Conservation (phyloP, 2,888 invertebrate genomes). For the Aquatica leii region DNA sequence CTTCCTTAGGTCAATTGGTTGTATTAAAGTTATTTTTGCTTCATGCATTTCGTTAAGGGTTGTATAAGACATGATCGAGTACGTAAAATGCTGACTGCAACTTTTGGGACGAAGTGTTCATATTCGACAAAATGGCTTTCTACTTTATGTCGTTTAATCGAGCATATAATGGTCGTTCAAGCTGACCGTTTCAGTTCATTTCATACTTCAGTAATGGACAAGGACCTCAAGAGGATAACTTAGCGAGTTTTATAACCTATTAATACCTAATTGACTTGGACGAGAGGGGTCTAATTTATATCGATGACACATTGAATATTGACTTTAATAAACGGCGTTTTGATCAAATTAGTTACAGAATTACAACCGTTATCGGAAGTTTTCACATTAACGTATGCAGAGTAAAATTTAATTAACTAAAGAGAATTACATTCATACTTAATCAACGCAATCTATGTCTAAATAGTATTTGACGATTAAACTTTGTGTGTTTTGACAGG, state of each 20-base stretch:
- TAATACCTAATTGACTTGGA: conserved; percentile 45
- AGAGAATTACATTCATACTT: too few species aligned
- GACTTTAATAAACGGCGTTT: conserved; percentile 14
- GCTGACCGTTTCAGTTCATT: conserved; percentile 51
- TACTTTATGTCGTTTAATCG: conserved; percentile 58
- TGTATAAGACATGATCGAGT: conserved; percentile 47
- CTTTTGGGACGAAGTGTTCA: conserved; percentile 47
- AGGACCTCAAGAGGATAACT: conserved; percentile 49
- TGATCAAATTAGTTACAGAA: conserved; percentile 27
- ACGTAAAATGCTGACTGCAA: conserved; percentile 48
- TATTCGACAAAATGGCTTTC: conserved; percentile 51
- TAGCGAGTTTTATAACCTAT: conserved; percentile 51
- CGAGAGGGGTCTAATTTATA: conserved; percentile 30
- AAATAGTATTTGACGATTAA: too few species aligned
- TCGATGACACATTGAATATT: conserved; percentile 26
- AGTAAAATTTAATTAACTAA: conserved; percentile 4
- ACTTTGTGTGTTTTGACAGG: too few species aligned
- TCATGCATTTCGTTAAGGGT: conserved; percentile 40
- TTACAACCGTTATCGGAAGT: conserved; percentile 12
- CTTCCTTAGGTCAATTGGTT: conserved; percentile 36
- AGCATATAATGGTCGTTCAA: conserved; percentile 55
- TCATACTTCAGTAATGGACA: conserved; percentile 46
- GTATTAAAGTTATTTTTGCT: conserved; percentile 45
- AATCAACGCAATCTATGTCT: too few species aligned
- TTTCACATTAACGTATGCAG: not conserved